Percentiles rank a stretch among this genome's conserved stretches.
Evolutionary conservation across 1,140 invertebrate genomes (phyloP).

Genomic region (Hycleus cichorii): DNA sequence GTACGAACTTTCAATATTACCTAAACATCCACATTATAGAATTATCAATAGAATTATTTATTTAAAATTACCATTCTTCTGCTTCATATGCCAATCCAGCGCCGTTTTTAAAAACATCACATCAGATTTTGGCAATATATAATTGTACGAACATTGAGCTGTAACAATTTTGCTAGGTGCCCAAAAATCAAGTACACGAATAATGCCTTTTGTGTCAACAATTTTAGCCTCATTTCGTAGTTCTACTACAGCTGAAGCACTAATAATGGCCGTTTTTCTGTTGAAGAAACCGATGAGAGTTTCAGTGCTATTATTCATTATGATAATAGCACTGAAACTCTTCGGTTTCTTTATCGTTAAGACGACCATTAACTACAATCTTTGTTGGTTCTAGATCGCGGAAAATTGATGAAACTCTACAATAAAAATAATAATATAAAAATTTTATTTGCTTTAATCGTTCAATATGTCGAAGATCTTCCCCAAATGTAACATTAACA

Average conservation of each 20-base stretch:
- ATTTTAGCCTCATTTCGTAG: constrained; percentile 60
- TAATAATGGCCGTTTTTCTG: constrained; percentile 55
- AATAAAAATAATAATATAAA: background rate
- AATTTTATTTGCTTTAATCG: constrained; percentile 48
- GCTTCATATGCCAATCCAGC: constrained; percentile 67
- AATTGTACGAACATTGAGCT: constrained; percentile 18
- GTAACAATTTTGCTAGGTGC: constrained; percentile 38
- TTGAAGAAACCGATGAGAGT: constrained; percentile 45
- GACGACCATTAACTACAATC: constrained; percentile 53
- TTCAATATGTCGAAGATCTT: constrained; percentile 47
- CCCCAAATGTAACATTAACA: constrained; percentile 62
- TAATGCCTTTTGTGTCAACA: constrained; percentile 59
- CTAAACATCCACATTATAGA: constrained; percentile 35
- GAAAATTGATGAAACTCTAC: constrained; percentile 62
- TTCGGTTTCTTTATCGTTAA: constrained; percentile 67
- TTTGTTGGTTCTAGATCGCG: constrained; percentile 54
- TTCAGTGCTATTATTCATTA: no score
- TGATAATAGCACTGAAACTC: constrained; percentile 53
- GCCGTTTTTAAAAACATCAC: constrained; percentile 57
- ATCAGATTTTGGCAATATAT: constrained; percentile 27
- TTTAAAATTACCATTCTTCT: constrained; percentile 42
- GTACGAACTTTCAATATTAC: constrained; percentile 53
- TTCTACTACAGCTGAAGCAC: constrained; percentile 47
- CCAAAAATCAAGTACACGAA: constrained; percentile 54
- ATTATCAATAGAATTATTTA: no score